These are phyloP conservation scores for Caenorhabditis afra DNA, from an alignment of 2,888 invertebrate species.

Conservation along the genomic window DNA sequence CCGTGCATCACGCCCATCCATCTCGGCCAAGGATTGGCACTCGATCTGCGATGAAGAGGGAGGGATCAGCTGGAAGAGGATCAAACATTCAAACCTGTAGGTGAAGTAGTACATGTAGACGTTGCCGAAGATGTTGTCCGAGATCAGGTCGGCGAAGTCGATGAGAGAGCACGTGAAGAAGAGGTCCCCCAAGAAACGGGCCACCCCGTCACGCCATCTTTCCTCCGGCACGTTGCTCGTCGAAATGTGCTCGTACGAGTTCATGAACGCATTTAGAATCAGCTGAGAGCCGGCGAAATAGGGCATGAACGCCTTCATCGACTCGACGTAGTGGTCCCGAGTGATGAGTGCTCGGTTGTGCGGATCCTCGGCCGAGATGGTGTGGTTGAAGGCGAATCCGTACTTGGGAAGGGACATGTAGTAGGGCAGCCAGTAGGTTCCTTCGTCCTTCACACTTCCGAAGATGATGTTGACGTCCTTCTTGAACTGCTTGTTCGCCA, in stretches of 20 bases:
- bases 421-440: slow-evolving; percentile 83
- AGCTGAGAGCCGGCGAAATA: slow-evolving; percentile 78
- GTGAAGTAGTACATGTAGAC: slow-evolving; percentile 80
- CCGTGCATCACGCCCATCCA: slow-evolving; percentile 99
- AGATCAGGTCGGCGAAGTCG: slow-evolving; percentile 77
- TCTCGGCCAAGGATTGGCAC: slow-evolving; percentile 93
- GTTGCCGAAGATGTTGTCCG: slow-evolving; percentile 75
- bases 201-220: slow-evolving; percentile 75
- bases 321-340: slow-evolving; percentile 72
- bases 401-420: slow-evolving; percentile 72
- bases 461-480: slow-evolving; percentile 90
- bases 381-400: slow-evolving; percentile 80
- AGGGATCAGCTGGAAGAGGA: too few relatives aligned
- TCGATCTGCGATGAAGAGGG: slow-evolving; percentile 79
- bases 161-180: slow-evolving; percentile 93
- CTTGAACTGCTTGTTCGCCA: slow-evolving; percentile 86
- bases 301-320: slow-evolving; percentile 78
- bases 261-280: slow-evolving; percentile 77
- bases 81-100: too few relatives aligned
- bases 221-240: slow-evolving; percentile 58
- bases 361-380: slow-evolving; percentile 77
- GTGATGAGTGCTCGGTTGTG: slow-evolving; percentile 72
- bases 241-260: slow-evolving; percentile 76
- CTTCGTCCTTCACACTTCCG: slow-evolving; percentile 95
- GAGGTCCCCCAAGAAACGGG: slow-evolving; percentile 89